A percentile compares a stretch with the other conserved stretches of the same genome.
Evolutionary conservation across 2,888 invertebrate species (phyloP).

Genomic region (Oligia fasciuncula): DNA sequence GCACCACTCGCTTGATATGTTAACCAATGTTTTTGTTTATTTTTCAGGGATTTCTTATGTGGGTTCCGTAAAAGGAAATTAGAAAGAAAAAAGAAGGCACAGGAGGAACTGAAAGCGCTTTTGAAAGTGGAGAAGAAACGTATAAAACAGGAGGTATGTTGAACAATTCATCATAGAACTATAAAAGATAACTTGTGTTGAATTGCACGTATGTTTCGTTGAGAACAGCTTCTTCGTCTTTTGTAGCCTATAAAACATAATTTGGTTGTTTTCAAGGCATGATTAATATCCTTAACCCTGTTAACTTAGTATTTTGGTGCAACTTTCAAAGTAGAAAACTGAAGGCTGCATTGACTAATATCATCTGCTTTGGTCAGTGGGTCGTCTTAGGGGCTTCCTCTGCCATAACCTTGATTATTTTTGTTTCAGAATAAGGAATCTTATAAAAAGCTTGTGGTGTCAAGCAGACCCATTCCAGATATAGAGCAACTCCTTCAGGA

Average conservation of each 20-base stretch:
- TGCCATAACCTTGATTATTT: neutral
- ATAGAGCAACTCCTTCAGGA: constrained; percentile 92
- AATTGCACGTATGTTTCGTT: neutral
- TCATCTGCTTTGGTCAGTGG: neutral
- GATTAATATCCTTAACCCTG: no score
- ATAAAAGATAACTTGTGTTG: neutral
- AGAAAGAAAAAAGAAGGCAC: constrained; percentile 93
- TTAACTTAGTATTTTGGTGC: neutral
- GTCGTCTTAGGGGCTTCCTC: neutral
- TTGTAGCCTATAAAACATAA: neutral
- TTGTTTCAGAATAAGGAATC: constrained; percentile 91
- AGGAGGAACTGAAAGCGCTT: constrained; percentile 92
- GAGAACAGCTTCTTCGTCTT: neutral
- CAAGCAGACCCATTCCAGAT: constrained; percentile 92
- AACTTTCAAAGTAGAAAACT: neutral
- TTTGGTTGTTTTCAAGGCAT: neutral
- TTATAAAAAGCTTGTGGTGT: constrained; percentile 93
- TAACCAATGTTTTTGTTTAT: constrained; percentile 18
- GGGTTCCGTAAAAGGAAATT: constrained; percentile 95
- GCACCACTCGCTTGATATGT: neutral
- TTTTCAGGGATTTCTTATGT: constrained; percentile 93
- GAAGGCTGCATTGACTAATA: neutral
- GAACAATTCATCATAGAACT: neutral
- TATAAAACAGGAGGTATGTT: constrained; percentile 92
- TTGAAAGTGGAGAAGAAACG: constrained; percentile 94